phyloP scores from a whole-genome alignment of 2,888 invertebrate species.

The Drosophila setosimentum region DNA sequence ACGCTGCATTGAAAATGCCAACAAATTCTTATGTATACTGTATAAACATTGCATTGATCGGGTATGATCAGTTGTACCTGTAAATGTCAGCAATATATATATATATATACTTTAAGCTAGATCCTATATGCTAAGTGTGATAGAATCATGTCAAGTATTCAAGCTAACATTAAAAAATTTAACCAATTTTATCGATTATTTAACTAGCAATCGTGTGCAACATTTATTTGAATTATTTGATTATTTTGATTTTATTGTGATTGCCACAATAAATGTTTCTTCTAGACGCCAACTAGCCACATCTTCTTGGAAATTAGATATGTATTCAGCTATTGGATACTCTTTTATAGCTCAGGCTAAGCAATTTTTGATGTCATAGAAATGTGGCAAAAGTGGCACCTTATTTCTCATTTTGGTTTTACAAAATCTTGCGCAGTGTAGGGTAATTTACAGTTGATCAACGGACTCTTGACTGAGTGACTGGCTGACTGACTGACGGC shows the following conservation, averaged over 20 bases:
- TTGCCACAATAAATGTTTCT: neutral
- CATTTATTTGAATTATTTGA: neutral
- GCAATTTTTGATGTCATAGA: neutral
- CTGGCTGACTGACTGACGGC: neutral
- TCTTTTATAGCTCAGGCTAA: neutral
- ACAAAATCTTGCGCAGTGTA: neutral
- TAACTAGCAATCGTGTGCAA: neutral
- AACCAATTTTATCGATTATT: no score
- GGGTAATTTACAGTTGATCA: constrained; percentile 28
- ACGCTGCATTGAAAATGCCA: constrained; percentile 37
- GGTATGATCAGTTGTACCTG: neutral
- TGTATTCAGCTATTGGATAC: no score
- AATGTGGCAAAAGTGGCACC: neutral
- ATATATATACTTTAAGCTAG: neutral
- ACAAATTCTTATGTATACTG: constrained; percentile 27
- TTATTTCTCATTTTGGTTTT: neutral
- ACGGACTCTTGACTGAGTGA: neutral
- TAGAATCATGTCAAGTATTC: no score
- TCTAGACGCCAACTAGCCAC: neutral
- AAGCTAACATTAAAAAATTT: no score
- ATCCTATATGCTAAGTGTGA: no score
- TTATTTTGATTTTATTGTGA: neutral
- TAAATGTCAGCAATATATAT: neutral
- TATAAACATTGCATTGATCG: neutral
- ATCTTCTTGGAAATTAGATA: neutral